Conservation (phyloP, 2,888 invertebrate genomes). For the Autographa pulchrina region DNA sequence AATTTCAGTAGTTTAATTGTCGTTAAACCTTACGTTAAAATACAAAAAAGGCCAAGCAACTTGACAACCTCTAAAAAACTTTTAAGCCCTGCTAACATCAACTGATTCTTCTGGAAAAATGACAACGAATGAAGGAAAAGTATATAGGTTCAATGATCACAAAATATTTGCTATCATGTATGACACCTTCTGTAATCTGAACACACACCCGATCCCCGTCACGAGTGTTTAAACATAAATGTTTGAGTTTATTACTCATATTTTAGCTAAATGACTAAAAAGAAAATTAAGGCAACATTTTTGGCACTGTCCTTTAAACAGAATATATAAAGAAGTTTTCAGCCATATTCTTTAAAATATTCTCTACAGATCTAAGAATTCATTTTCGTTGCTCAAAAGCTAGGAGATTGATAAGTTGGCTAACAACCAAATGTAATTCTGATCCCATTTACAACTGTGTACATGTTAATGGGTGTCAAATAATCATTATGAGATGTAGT, state of each 20-base stretch:
- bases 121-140: not conserved
- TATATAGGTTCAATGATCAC: not conserved
- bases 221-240: not conserved
- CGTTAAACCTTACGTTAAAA: too few relatives aligned
- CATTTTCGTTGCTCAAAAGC: slow-evolving; percentile 17
- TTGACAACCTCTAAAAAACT: too few relatives aligned
- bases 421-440: slow-evolving; percentile 40
- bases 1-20: too few relatives aligned
- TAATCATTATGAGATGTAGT: not conserved
- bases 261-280: not conserved
- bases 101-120: not conserved
- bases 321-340: not conserved
- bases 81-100: not conserved
- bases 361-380: slow-evolving; percentile 7
- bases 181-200: slow-evolving; percentile 1
- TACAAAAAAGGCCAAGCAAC: too few relatives aligned
- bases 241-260: not conserved
- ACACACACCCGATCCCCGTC: not conserved
- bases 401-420: slow-evolving; percentile 45
- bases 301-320: not conserved
- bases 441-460: slow-evolving; percentile 31
- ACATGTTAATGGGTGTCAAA: slow-evolving; percentile 34
- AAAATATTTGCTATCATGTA: slow-evolving; percentile 3
- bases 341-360: not conserved
- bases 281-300: not conserved